Base-by-base conservation (phyloP, 1,140 invertebrate species). In the Watersipora subatra region DNA sequence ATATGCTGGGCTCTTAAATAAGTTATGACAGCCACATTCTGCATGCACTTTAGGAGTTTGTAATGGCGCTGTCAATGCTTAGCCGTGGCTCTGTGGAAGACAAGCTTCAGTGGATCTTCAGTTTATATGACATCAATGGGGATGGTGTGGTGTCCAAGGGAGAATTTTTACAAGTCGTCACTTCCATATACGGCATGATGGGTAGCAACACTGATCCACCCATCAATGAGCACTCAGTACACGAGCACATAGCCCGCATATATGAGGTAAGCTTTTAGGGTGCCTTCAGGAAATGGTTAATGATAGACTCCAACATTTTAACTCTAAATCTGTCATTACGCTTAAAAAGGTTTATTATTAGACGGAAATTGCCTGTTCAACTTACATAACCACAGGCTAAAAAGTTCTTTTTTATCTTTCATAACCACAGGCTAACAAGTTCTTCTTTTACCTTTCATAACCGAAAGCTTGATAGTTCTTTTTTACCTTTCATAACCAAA, bases 101-200 rank as follows among this genome's bases (percentile, higher is more conserved):
- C 76, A 92, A 94, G 75, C 80, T 95, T n/a, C 87, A 91, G 68
- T 95, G 92, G 92, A 87, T 93, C 19, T 96, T 95, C 75, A 88
- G 87, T n/a, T 82, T 96, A 1, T 96, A 95, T 79, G 92, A 95
- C 76, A 84, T 93, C 7, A 90, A 93, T 73, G 88, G 89, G 0
- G 90, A 92, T 74, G 91, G 91, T 7, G 80, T 88, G 61, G 90
- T 93, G 69, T 90, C 88, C 46, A 89, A 89, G 76, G 77, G 88
- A 34, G 91, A 94, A 80, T 90, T 94, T 89, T 76, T 88, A 58
- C 87, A 90, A 28, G 90, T 95, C 26, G 89, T 93, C 7, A 86
- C 84, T 7, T 89, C 90, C 24, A 91, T 95, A 68, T 93, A 94
- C 77, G 90, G 93, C 77, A 88, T 95, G 85, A 81, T 93, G 69